phyloP scores from a whole-genome alignment of 2,113 vertebrate genomes.

The Craseonycteris thonglongyai region DNA sequence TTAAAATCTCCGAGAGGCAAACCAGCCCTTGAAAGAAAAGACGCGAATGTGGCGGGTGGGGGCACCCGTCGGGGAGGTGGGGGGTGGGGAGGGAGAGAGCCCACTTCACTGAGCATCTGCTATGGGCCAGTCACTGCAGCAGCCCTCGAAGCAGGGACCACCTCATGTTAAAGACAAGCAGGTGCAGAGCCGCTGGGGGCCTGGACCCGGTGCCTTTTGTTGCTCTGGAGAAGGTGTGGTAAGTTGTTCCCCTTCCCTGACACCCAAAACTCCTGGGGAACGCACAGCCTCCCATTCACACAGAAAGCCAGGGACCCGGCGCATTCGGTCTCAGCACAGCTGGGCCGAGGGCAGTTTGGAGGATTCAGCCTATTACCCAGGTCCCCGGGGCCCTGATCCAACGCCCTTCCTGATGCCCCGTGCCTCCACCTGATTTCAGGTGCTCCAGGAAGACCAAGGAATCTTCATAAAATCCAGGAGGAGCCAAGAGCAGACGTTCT shows the following conservation, averaged over 20 bases:
- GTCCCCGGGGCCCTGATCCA: neutral
- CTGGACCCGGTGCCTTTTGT: neutral
- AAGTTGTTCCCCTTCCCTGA: neutral
- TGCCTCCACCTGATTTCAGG: conserved; percentile 51
- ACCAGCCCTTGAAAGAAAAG: neutral
- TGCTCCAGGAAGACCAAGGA: conserved; percentile 44
- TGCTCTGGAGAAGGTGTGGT: neutral
- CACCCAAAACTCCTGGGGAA: neutral
- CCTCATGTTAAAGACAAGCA: fast-evolving
- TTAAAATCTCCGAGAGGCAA: neutral
- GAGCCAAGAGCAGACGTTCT: conserved; percentile 62
- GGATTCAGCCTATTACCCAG: neutral
- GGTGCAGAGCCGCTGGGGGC: neutral
- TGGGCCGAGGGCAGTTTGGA: neutral
- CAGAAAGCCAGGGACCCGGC: neutral
- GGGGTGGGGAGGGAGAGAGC: neutral
- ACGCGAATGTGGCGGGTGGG: fast-evolving
- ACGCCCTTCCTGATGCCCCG: neutral
- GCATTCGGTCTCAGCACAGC: fast-evolving
- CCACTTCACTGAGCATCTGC: neutral
- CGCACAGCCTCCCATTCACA: fast-evolving
- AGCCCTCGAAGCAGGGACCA: neutral
- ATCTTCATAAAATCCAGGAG: conserved; percentile 54
- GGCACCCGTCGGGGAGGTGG: fast-evolving
- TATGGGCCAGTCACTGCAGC: fast-evolving